Percentiles rank a stretch among this genome's conserved stretches.
Conservation (phyloP, 2,888 invertebrate genomes). For the Andricus curvator region DNA sequence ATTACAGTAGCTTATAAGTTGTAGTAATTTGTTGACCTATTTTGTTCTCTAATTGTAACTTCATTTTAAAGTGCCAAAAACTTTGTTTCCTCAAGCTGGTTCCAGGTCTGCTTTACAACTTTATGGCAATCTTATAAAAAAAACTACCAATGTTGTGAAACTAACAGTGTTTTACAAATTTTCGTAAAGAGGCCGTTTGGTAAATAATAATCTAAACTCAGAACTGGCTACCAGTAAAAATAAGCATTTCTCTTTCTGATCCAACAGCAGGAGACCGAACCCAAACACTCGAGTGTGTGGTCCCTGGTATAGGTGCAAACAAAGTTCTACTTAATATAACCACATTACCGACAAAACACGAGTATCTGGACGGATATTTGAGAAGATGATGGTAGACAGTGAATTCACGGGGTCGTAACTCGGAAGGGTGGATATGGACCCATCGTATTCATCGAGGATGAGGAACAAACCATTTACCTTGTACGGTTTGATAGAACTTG, state of each 20-base stretch:
- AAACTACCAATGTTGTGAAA: background rate
- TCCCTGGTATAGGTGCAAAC: background rate
- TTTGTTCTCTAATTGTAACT: too few relatives aligned
- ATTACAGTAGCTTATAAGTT: too few relatives aligned
- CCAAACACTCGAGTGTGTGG: background rate
- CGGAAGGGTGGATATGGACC: conserved; percentile 16
- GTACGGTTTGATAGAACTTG: conserved; percentile 39
- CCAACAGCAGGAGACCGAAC: background rate
- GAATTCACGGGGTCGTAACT: background rate
- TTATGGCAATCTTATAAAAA: background rate
- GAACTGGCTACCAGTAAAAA: background rate
- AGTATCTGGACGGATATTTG: conserved; percentile 21
- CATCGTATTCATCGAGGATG: conserved; percentile 17
- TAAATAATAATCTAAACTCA: background rate
- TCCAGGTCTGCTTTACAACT: too few relatives aligned
- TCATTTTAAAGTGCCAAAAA: too few relatives aligned
- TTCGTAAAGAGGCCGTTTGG: background rate
- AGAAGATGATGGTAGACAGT: conserved; percentile 1
- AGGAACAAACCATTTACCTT: conserved; percentile 41
- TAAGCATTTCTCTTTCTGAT: background rate
- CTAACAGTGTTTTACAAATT: background rate
- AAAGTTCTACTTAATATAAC: background rate
- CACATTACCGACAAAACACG: background rate
- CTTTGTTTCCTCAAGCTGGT: too few relatives aligned
- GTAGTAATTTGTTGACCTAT: too few relatives aligned